These are phyloP conservation scores for Ormyrus nitidulus DNA, from an alignment of 2,888 invertebrate genomes.

Conservation along the genomic window DNA sequence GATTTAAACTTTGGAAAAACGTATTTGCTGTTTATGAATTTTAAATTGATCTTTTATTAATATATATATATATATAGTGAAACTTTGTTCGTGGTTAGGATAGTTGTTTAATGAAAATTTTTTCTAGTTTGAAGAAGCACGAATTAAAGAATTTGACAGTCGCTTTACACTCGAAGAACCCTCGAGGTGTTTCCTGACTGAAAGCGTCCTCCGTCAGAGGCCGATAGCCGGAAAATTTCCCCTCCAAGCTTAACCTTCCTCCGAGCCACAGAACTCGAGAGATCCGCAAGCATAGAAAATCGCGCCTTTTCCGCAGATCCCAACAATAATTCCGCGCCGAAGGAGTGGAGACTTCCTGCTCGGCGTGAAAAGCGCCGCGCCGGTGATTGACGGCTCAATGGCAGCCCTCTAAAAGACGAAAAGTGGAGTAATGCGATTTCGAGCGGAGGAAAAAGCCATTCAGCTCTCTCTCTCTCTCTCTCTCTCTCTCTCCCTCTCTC, in stretches of 20 bases:
- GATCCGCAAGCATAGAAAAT: background rate
- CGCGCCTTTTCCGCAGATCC: constrained; percentile 7
- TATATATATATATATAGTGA: too few relatives aligned
- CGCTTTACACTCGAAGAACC: too few relatives aligned
- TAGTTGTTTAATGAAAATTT: too few relatives aligned
- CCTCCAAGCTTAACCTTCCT: background rate
- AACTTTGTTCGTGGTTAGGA: too few relatives aligned
- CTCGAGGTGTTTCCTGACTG: background rate
- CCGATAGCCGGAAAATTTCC: constrained; percentile 21
- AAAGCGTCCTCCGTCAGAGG: background rate
- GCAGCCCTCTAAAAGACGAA: constrained; percentile 64
- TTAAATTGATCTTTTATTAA: too few relatives aligned
- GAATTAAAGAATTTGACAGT: too few relatives aligned
- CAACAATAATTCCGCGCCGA: background rate
- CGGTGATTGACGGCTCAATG: constrained; percentile 72
- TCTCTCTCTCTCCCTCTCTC: too few relatives aligned
- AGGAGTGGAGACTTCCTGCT: constrained; percentile 9
- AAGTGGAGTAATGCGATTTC: constrained; percentile 64
- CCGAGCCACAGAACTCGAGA: background rate
- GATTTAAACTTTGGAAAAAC: too few relatives aligned
- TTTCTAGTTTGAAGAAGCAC: too few relatives aligned
- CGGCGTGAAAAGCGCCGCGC: constrained; percentile 21
- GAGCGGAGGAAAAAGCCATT: background rate
- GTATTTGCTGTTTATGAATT: too few relatives aligned
- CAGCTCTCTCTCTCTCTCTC: background rate